Evolutionary conservation across 1,140 invertebrate genomes (phyloP), one percentile per base, ranked within the genome.

Genomic region (Popillia japonica): DNA sequence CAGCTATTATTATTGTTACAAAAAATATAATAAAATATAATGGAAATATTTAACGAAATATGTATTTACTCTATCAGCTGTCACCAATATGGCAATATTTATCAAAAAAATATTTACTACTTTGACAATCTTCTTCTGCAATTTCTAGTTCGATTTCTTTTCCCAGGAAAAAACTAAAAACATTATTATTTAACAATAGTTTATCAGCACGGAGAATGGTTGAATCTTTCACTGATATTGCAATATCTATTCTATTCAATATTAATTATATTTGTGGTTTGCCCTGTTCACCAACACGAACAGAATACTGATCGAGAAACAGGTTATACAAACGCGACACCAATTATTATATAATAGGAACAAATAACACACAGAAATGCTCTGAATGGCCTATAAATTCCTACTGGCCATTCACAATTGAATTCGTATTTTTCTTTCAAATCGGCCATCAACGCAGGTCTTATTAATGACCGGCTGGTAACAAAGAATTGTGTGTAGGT

Each of bases 301-400:
- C 61, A 6, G 20, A 34, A 23, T 68, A 34, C 61, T 68, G 27
- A 68, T 68, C 20, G 61, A 17, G 22, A 10, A 68, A 27, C 61
- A 22, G 23, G 61, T 68, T 68, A 23, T 34, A 68, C 61, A 68
- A 68, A 22, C 27, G 61, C 61, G 22, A 27, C 22, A 68, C 61
- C 61, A 68, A 68, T 68, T 68, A 68, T 68, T 68, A 68, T 68
- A 68, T 68, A 68, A 68, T 68, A 68, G 61, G 22, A 68, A 68
- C 61, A 68, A 68, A 68, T 68, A 68, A 68, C 22, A 68, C 61
- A 34, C 61, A 68, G 61, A 68, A 68, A 68, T 68, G 61, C 20
- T 27, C 2, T 68, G 20, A 68, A 68, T 68, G 61, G 61, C 61
- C 61, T 27, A 68, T 68, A 68, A 68, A 68, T 68, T 68, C 61